Base-by-base conservation (phyloP, 2,888 invertebrate species). In the Pristionchus japonicus region DNA sequence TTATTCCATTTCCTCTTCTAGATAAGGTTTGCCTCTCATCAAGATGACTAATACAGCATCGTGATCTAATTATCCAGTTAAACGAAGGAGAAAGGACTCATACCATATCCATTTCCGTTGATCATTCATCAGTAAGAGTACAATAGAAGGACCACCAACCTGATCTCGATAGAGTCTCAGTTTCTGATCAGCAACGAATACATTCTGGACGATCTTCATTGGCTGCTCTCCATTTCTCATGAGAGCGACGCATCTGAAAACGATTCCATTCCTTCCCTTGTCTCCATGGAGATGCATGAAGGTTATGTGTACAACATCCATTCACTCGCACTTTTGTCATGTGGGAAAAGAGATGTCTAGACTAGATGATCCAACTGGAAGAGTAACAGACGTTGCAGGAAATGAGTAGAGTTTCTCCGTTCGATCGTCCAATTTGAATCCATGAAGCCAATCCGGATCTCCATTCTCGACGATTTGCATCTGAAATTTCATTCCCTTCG, bases 371-470 rank as follows among this genome's bases (percentile, higher is more conserved):
- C 49, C 17, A 64, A 34, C 31, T 31, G 64, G 34, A 64, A 13
- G 15, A 23, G 7, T 2, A 47, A 31, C 85, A 31, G 1, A 86
- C 77, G 87, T 87, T 3, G 87, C 49, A 11, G 87, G 87, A 47
- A 87, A 87, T 15, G 87, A 87, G 31, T 80, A 61, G 11, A 87
- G 40, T 43, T 34, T 77, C 43, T 87, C 77, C 2, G 77, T 77
- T 90, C 91, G 88, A 87, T 91, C 91, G 61, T 89, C 91, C 82
- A 90, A 87, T 61, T 92, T 90, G 90, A 94, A 93, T 37, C 94
- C 94, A 88, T 94, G 94, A 20, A 93, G 89, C 94, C 94, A 94
- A 74, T 93, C 94, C 17, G 94, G 94, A 90, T 94, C 94, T 17
- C 94, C 94, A 87, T 94, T 94, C 88, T 94, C 93, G 23, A 94